Conservation (phyloP, 2,797 vertebrate genomes). For the Helarctos malayanus region DNA sequence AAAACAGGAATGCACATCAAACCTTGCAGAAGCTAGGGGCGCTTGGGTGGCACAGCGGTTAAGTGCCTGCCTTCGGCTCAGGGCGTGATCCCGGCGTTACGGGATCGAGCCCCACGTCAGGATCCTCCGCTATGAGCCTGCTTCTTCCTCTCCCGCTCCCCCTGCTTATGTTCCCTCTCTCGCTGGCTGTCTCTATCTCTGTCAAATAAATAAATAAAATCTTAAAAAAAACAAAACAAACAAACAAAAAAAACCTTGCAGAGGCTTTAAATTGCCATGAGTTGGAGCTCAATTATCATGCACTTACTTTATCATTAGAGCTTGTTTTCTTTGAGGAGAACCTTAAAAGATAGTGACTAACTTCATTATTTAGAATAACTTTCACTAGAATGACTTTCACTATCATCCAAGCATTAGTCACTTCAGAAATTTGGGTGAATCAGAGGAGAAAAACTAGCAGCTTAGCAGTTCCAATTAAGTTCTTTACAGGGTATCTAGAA, state of each 20-base stretch:
- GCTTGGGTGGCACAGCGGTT: too few species aligned
- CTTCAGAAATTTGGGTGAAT: conserved; percentile 57
- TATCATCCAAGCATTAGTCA: not conserved
- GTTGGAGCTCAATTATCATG: conserved; percentile 22
- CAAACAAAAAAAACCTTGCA: not conserved
- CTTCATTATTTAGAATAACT: conserved; percentile 34
- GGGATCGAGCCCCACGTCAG: too few species aligned
- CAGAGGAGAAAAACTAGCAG: conserved; percentile 7
- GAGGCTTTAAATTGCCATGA: not conserved
- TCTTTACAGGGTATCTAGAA: not conserved
- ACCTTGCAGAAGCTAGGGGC: not conserved
- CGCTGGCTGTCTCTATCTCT: too few species aligned
- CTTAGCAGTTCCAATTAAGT: conserved; percentile 38
- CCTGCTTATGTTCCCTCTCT: too few species aligned
- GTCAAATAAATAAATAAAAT: too few species aligned
- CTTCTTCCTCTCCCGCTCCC: too few species aligned
- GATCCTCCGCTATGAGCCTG: too few species aligned
- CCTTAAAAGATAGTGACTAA: not conserved
- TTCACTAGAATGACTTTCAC: conserved; percentile 22
- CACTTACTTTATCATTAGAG: conserved; percentile 17
- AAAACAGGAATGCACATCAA: not conserved
- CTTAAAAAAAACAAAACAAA: too few species aligned
- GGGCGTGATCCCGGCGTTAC: too few species aligned
- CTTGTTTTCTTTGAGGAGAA: conserved; percentile 25
- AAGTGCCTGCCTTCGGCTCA: too few species aligned